Evolutionary conservation across 2,113 vertebrate genomes (phyloP).

Genomic region (Equus quagga): DNA sequence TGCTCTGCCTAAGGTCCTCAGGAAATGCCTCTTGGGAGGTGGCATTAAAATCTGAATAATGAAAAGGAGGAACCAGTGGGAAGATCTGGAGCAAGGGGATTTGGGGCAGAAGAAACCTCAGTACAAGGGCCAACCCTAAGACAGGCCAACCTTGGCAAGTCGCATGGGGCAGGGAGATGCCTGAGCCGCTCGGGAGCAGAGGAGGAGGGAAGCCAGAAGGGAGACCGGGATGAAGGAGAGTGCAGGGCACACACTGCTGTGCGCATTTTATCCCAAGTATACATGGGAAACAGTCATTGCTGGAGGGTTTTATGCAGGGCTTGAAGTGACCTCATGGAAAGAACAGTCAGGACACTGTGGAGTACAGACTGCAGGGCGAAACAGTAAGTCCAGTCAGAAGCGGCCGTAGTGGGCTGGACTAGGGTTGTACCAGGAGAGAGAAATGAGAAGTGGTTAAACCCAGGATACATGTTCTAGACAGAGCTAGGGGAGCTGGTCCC

Average conservation of each 20-base stretch:
- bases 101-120: not conserved
- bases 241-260: accelerated
- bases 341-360: not conserved
- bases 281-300: accelerated
- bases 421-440: not conserved
- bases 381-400: not conserved
- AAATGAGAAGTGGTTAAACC: not conserved
- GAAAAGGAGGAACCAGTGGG: not conserved
- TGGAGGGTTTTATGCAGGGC: not conserved
- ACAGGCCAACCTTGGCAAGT: not conserved
- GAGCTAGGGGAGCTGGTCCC: not conserved
- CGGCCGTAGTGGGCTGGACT: not conserved
- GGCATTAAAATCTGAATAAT: not conserved
- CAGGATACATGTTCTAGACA: not conserved
- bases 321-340: not conserved
- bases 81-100: not conserved
- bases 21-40: not conserved
- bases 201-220: not conserved
- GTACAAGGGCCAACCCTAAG: no score
- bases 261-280: not conserved
- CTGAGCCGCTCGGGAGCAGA: not conserved
- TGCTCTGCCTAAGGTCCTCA: no score
- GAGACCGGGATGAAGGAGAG: not conserved
- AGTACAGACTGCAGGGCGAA: accelerated
- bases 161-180: not conserved